Conservation (phyloP, 1,140 invertebrate species). For the Procambarus clarkii region DNA sequence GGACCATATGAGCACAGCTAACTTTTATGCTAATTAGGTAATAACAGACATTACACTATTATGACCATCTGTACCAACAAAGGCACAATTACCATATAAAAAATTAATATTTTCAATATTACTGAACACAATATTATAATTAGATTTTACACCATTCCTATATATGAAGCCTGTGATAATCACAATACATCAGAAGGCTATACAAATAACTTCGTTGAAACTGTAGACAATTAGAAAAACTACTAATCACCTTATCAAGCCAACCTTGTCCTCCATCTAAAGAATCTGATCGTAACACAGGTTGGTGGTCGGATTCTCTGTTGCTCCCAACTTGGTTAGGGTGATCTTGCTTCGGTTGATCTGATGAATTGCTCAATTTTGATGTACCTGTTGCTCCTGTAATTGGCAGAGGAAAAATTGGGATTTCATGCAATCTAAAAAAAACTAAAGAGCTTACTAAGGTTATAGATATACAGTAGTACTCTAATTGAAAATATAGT, state of each 20-base stretch:
- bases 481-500: neutral
- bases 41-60: no score
- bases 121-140: neutral
- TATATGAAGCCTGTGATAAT: neutral
- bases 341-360: conserved; percentile 36
- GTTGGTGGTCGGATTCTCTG: conserved; percentile 34
- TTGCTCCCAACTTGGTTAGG: conserved; percentile 22
- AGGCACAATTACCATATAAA: no score
- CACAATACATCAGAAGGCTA: neutral
- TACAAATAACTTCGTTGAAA: neutral
- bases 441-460: neutral
- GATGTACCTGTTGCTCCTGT: conserved; percentile 44
- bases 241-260: conserved; percentile 52
- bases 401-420: neutral
- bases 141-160: neutral
- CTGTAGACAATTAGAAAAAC: neutral
- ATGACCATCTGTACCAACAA: no score
- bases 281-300: conserved; percentile 35
- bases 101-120: neutral
- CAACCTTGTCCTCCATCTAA: conserved; percentile 51
- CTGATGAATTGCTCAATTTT: conserved; percentile 22
- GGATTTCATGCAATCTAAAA: neutral
- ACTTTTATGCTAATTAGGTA: no score
- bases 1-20: no score
- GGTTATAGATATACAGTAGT: neutral